A percentile compares a stretch with the other conserved stretches of the same genome.
Conservation (phyloP, 2,888 invertebrate species). For the Drosophila formosana region DNA sequence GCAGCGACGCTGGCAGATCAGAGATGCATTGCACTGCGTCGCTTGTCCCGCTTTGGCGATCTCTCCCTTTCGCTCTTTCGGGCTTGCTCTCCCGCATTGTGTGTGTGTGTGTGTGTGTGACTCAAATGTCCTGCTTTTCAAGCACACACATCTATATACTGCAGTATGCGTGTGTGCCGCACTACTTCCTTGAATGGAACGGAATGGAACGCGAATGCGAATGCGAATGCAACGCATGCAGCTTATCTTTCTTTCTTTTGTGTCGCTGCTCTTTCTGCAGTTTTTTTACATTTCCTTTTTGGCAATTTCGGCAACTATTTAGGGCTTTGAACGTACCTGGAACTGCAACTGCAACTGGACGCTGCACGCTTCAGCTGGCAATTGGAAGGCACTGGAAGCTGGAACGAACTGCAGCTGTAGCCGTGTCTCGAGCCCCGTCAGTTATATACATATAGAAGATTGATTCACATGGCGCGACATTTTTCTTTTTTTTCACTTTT, state of each 20-base stretch:
- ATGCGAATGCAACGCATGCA: conserved; percentile 1
- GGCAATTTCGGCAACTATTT: conserved; percentile 16
- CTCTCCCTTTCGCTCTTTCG: background rate
- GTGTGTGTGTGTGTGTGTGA: conserved; percentile 47
- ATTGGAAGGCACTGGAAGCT: background rate
- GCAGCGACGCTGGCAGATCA: conserved; percentile 29
- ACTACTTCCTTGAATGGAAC: conserved; percentile 53
- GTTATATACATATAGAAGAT: conserved; percentile 1
- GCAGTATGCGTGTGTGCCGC: conserved; percentile 8
- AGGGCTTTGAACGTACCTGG: conserved; percentile 43
- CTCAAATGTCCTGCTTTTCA: conserved; percentile 77
- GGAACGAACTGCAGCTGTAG: conserved; percentile 13
- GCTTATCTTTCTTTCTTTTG: background rate
- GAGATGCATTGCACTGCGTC: conserved; percentile 32
- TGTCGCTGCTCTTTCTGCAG: background rate
- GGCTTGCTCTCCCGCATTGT: conserved; percentile 41
- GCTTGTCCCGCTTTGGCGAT: background rate
- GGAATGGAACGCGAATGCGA: no score
- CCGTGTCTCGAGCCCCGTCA: background rate
- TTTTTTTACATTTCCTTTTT: background rate
- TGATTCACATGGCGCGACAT: conserved; percentile 56
- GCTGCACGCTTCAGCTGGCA: conserved; percentile 6
- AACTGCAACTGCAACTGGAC: conserved; percentile 8
- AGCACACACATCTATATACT: background rate
- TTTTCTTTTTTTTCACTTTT: conserved; percentile 21